A percentile compares a stretch with the other conserved stretches of the same genome.
These are phyloP conservation scores for Trematocara unimaculatum DNA, from an alignment of 2,113 vertebrate species.

Conservation along the genomic window DNA sequence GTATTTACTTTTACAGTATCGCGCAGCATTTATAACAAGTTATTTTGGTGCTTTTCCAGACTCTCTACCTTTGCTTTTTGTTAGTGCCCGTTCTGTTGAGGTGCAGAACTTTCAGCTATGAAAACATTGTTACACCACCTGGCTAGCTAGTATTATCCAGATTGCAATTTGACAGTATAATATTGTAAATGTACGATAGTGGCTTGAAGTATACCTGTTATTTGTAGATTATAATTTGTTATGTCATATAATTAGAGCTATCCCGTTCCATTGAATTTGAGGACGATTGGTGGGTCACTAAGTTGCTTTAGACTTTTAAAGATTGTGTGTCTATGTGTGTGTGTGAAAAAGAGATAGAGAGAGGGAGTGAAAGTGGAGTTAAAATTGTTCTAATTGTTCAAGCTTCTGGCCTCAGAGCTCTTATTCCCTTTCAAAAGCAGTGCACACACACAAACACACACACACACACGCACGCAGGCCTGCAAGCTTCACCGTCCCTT, in stretches of 20 bases:
- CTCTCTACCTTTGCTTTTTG: not conserved
- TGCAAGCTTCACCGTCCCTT: constrained; percentile 75
- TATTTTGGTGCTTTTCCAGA: not conserved
- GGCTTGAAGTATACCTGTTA: not conserved
- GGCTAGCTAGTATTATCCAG: not conserved
- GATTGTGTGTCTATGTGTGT: not conserved
- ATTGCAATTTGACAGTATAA: not conserved
- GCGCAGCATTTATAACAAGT: not conserved
- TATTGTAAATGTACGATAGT: not conserved
- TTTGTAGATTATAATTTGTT: not conserved
- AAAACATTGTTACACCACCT: not conserved
- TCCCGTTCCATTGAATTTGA: not conserved
- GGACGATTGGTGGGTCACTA: not conserved
- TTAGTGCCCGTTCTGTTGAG: not conserved
- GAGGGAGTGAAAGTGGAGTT: constrained; percentile 26
- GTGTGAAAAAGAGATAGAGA: not conserved
- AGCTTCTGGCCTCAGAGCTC: constrained; percentile 79
- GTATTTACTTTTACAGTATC: not conserved
- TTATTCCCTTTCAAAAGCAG: constrained; percentile 76
- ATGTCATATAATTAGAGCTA: not conserved
- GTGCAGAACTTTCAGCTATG: not conserved
- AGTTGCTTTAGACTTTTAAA: not conserved
- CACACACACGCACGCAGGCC: not conserved
- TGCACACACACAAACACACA: not conserved
- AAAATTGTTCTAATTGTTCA: constrained; percentile 89